Conservation (phyloP, 2,113 vertebrate genomes). For the Indicator maculatus region DNA sequence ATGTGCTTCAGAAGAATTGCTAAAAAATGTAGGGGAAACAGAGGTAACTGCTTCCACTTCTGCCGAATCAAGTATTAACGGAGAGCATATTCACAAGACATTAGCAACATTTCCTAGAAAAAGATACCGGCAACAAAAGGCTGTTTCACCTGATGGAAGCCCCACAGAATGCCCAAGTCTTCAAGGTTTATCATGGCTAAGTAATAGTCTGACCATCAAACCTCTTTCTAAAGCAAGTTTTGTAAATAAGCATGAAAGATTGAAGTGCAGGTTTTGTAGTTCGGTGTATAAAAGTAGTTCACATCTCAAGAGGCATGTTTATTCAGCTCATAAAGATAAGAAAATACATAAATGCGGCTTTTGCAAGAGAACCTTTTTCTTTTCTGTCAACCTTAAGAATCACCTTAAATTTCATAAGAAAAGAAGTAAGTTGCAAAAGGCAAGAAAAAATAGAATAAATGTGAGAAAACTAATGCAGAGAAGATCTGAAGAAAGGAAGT, state of each 20-base stretch:
- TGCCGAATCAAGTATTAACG: background rate
- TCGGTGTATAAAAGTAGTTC: background rate
- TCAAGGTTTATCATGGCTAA: background rate
- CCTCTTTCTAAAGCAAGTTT: background rate
- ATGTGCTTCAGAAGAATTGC: background rate
- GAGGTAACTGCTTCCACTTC: background rate
- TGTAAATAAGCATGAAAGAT: background rate
- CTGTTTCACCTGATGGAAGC: background rate
- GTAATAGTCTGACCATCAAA: background rate
- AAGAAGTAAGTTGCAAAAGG: background rate
- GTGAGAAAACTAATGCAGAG: background rate
- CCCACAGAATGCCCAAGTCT: background rate
- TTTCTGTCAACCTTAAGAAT: constrained; percentile 26
- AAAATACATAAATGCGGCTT: constrained; percentile 44
- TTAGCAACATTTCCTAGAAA: background rate
- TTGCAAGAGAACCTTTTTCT: constrained; percentile 56
- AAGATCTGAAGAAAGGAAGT: background rate
- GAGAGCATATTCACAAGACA: background rate
- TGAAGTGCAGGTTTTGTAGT: constrained; percentile 54
- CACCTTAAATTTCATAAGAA: constrained; percentile 45
- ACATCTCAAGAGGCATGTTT: constrained; percentile 25
- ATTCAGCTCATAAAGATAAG: constrained; percentile 50
- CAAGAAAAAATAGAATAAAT: constrained; percentile 1
- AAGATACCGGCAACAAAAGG: background rate
- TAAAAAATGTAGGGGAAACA: background rate